Percentiles rank a stretch among this genome's conserved stretches.
phyloP scores from a whole-genome alignment of 2,113 vertebrate species.

The Grammomys dolichurus region DNA sequence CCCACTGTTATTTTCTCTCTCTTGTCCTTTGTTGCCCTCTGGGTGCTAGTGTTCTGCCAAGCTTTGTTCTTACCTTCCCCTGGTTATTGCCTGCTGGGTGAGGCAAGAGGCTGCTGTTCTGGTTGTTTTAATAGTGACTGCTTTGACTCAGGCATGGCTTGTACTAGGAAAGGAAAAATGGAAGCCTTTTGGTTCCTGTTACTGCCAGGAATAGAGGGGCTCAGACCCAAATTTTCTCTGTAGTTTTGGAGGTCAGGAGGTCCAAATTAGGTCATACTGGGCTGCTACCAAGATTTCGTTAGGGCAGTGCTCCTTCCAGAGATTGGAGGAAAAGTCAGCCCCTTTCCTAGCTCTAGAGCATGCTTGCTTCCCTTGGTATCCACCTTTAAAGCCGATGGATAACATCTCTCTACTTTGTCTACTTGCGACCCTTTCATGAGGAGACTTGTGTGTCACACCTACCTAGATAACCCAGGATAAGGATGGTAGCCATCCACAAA shows the following conservation, averaged over 20 bases:
- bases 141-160: background rate
- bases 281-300: background rate
- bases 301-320: background rate
- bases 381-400: background rate
- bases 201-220: background rate
- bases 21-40: background rate
- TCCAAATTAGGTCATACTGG: background rate
- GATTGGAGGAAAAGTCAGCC: fast-evolving
- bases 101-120: constrained; percentile 37
- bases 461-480: fast-evolving
- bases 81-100: background rate
- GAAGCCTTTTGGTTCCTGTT: background rate
- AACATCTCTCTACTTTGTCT: background rate
- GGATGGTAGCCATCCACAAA: fast-evolving
- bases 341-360: background rate
- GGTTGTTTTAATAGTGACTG: background rate
- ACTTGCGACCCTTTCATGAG: background rate
- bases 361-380: background rate
- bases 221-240: background rate
- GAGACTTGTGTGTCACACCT: background rate
- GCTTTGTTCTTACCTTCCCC: background rate
- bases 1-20: background rate
- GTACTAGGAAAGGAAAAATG: background rate
- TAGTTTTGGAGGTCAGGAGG: background rate
- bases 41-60: background rate